Evolutionary conservation across 2,797 vertebrate species (phyloP).

Genomic region (Phrynocephalus vlangalii): DNA sequence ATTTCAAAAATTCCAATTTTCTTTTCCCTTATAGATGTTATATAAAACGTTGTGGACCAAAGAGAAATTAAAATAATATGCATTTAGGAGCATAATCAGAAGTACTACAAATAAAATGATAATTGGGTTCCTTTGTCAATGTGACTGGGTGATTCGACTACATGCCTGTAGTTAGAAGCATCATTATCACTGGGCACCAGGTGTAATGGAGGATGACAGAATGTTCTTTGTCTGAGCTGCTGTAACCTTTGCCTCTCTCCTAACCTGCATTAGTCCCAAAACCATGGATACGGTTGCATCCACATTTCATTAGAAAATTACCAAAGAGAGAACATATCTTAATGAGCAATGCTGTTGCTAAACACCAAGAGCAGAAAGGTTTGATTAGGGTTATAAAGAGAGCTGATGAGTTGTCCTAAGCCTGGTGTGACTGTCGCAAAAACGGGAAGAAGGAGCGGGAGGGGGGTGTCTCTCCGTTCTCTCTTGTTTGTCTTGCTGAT

Average conservation of each 20-base stretch:
- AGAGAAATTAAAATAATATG: conserved; percentile 25
- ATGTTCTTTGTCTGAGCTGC: conserved; percentile 34
- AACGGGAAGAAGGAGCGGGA: background rate
- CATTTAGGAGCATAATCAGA: conserved; percentile 39
- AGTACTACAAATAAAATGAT: conserved; percentile 6
- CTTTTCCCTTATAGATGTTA: conserved; percentile 10
- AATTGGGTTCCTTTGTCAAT: conserved; percentile 24
- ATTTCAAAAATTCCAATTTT: conserved; percentile 11
- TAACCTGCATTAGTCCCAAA: conserved; percentile 43
- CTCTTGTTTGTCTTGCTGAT: conserved; percentile 1
- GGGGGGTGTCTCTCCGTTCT: background rate
- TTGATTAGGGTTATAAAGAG: conserved; percentile 43
- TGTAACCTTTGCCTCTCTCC: conserved; percentile 55
- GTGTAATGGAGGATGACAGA: conserved; percentile 55
- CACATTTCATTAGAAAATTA: conserved; percentile 52
- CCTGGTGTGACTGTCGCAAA: conserved; percentile 29
- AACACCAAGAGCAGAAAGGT: conserved; percentile 36
- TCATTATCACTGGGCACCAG: conserved; percentile 39
- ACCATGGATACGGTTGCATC: conserved; percentile 16
- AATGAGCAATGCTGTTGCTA: conserved; percentile 36
- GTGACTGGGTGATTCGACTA: conserved; percentile 5
- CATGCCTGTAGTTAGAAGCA: conserved; percentile 24
- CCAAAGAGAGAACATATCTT: conserved; percentile 37
- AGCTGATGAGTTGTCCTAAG: conserved; percentile 37
- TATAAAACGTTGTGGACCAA: background rate